phyloP scores from a whole-genome alignment of 1,140 invertebrate species.

The Pseudoatta argentina region DNA sequence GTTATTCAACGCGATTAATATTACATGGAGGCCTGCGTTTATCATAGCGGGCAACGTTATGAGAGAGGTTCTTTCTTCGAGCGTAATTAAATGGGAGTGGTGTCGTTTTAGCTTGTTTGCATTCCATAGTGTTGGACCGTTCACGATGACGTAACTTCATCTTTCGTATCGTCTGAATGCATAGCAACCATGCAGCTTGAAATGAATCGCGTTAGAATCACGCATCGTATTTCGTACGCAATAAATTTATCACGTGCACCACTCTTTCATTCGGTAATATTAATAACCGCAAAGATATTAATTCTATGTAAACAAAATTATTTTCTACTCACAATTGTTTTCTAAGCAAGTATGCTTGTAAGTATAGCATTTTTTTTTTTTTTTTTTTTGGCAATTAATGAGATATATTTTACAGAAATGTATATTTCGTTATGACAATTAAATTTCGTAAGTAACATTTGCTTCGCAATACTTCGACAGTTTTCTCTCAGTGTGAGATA shows the following conservation, averaged over 20 bases:
- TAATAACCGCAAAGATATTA: neutral
- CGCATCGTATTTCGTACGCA: too few species aligned
- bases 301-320: neutral
- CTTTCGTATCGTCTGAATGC: neutral
- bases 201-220: neutral
- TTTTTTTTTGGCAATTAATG: too few species aligned
- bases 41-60: neutral
- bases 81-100: constrained; percentile 37
- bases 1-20: neutral
- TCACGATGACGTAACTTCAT: constrained; percentile 48
- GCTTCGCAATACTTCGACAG: too few species aligned
- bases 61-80: constrained; percentile 27
- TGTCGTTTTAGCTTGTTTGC: constrained; percentile 56
- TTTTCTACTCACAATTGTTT: neutral
- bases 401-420: too few species aligned
- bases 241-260: neutral
- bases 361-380: neutral
- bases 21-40: neutral
- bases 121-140: constrained; percentile 30
- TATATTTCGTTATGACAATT: too few species aligned
- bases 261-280: neutral
- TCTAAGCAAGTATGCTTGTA: neutral
- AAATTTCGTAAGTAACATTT: too few species aligned
- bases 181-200: neutral
- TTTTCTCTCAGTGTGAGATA: too few species aligned